Base-by-base conservation (phyloP, 2,113 vertebrate genomes). In the Emberiza fucata region DNA sequence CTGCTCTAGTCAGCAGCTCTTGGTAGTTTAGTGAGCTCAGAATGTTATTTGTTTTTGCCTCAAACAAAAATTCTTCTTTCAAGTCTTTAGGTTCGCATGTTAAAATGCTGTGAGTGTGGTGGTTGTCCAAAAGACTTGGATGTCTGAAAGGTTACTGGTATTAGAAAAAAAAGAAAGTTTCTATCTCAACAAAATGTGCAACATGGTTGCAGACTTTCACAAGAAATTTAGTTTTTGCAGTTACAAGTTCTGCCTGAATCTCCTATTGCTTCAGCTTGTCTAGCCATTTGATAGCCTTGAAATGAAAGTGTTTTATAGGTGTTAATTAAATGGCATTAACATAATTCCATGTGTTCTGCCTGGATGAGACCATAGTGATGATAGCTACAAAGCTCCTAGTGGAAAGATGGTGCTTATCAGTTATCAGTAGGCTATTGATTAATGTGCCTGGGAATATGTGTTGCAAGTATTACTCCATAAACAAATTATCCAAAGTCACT, bases 381-480 rank as follows among this genome's bases (percentile, higher is more conserved):
- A 14, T 59, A 33, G 37, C 53, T 77, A 11, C 40, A 39, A 28
- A 81, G 24, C 37, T 90, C 39, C 6, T 17, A 15, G 25, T 59
- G n/a, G 60, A 83, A 86, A 64, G 15, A 15, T 8, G 5, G 51
- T 8, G 72, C 64, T 84, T 93, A 94, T 92, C 89, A 40, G 44
- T 75, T 92, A 71, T 69, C 66, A 66, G 79, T 50, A 88, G 78
- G 59, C 45, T 45, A 21, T 71, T 92, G 82, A 86, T 90, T 92
- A 84, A 90, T 88, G 39, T 71, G 12, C 82, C 48, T 92, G 95
- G 72, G 86, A 97, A 81, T 72, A 87, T 25, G 54, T 76, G 71
- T 81, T 79, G 91, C 73, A 89, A 86, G 37, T 90, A 42, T 93
- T 90, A 25, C 86, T 81, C 70, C 90, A 80, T 64, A 90, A 86